Conservation (phyloP, 2,113 vertebrate genomes). For the Numenius arquata region DNA sequence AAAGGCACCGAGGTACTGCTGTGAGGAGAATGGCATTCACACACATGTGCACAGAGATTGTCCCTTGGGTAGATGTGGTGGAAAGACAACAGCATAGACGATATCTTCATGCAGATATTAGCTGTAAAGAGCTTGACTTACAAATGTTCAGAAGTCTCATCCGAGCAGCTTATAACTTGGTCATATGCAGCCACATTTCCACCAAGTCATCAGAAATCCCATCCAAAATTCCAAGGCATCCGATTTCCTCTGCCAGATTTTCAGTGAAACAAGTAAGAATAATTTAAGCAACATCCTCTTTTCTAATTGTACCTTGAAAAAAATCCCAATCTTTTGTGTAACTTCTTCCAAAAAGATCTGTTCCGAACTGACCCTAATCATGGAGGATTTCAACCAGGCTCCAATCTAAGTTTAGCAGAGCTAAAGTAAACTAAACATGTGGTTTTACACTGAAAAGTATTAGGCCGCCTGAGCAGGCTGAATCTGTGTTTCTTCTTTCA, state of each 20-base stretch:
- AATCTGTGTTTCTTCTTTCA: not conserved
- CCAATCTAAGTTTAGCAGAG: not conserved
- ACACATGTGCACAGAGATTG: fast-evolving
- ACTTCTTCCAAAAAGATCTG: not conserved
- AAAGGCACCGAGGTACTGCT: fast-evolving
- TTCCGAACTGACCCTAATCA: not conserved
- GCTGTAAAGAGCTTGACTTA: not conserved
- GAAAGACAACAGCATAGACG: too few relatives aligned
- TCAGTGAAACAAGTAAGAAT: not conserved
- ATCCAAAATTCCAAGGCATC: not conserved
- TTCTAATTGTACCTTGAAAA: not conserved
- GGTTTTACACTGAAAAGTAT: not conserved
- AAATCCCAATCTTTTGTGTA: not conserved
- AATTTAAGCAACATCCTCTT: not conserved
- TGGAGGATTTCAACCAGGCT: not conserved
- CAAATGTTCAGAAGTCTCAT: not conserved
- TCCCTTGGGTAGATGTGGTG: not conserved
- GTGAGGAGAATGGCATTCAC: not conserved
- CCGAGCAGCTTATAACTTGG: not conserved
- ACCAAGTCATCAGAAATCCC: not conserved
- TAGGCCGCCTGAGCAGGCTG: not conserved
- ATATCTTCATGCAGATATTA: not conserved
- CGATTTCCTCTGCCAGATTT: not conserved
- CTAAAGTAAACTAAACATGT: not conserved
- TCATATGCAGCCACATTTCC: not conserved